Evolutionary conservation across 2,113 vertebrate genomes (phyloP).

Genomic region (Megaceryle maxima): DNA sequence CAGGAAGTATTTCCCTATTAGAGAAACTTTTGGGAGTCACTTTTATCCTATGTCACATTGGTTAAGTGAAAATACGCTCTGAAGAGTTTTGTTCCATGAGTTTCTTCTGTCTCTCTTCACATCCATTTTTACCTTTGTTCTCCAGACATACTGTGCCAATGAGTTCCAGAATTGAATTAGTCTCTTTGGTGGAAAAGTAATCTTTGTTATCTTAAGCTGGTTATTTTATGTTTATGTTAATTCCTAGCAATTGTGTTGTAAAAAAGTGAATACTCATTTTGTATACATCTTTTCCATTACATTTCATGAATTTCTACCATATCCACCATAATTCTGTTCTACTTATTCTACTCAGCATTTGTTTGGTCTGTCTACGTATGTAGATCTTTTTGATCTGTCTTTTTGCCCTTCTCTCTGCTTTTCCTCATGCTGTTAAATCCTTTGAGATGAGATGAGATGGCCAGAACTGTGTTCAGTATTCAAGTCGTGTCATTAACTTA

Average conservation of each 20-base stretch:
- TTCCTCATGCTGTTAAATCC: not conserved
- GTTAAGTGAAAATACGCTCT: not conserved
- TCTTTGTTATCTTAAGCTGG: not conserved
- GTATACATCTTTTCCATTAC: not conserved
- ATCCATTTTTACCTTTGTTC: not conserved
- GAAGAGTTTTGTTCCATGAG: not conserved
- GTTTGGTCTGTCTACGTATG: not conserved
- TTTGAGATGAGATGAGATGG: not conserved
- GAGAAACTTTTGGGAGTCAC: not conserved
- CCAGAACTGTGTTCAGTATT: not conserved
- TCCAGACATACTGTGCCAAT: not conserved
- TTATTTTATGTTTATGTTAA: not conserved
- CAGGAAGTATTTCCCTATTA: not conserved
- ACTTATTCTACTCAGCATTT: not conserved
- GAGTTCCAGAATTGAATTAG: not conserved
- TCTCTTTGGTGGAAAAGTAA: not conserved
- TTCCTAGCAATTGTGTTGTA: not conserved
- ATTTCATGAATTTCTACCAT: not conserved
- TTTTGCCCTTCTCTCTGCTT: constrained; percentile 4
- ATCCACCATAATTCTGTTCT: not conserved
- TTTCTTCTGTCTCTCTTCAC: not conserved
- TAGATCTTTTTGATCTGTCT: not conserved
- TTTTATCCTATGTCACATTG: not conserved
- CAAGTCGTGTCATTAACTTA: not conserved
- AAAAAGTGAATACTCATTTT: not conserved